Conservation (phyloP, 2,113 vertebrate genomes). For the Sinocyclocheilus maitianheensis region DNA sequence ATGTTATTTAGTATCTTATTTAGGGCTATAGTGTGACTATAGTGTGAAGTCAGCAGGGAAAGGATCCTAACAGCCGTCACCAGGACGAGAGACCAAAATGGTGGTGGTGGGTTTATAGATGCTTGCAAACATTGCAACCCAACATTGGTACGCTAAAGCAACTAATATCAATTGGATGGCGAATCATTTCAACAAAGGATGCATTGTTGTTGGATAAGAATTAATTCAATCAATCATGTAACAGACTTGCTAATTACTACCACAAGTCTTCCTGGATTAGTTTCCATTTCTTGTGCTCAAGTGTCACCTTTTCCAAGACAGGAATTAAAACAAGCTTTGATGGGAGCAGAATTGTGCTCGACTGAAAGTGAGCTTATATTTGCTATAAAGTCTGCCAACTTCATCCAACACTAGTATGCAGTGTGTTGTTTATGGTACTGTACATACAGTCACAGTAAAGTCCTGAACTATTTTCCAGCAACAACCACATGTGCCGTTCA, state of each 20-base stretch:
- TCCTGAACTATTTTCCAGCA: slow-evolving; percentile 15
- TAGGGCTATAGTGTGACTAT: not conserved
- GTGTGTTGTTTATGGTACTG: not conserved
- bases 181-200: not conserved
- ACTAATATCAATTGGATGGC: not conserved
- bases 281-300: not conserved
- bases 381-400: not conserved
- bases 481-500: slow-evolving; percentile 50
- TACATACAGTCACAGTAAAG: slow-evolving; percentile 4
- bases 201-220: not conserved
- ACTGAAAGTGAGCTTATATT: not conserved
- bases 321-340: not conserved
- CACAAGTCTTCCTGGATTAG: not conserved
- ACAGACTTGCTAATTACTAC: not conserved
- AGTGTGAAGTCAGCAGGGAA: too few species aligned
- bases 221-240: not conserved
- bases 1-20: not conserved
- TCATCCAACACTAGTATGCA: not conserved
- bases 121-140: not conserved
- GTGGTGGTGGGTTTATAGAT: not conserved
- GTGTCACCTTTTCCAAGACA: too few species aligned
- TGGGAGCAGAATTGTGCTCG: not conserved
- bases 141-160: not conserved
- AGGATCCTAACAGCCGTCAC: too few species aligned
- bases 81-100: too few species aligned